A percentile compares a stretch with the other conserved stretches of the same genome.
Conservation (phyloP, 2,797 vertebrate species). For the Muscicapa striata region DNA sequence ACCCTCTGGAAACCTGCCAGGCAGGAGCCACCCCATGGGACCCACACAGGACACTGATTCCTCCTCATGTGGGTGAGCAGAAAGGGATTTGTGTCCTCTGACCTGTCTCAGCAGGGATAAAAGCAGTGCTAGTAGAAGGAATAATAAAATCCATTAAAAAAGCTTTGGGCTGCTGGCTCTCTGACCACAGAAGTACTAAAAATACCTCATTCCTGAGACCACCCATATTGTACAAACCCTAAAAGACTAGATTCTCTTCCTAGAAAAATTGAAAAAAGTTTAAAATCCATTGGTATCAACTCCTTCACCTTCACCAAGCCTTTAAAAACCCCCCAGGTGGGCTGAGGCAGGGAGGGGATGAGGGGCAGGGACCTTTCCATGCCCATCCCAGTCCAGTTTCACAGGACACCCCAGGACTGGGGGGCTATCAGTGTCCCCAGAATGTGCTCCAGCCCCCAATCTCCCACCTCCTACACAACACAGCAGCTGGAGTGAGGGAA, state of each 20-base stretch:
- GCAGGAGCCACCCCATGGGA: background rate
- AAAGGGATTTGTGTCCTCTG: background rate
- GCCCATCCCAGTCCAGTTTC: background rate
- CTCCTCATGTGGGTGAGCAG: background rate
- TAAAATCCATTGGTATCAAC: background rate
- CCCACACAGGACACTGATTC: background rate
- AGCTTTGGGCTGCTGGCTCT: constrained; percentile 12
- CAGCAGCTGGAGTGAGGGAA: background rate
- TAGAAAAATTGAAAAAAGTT: constrained; percentile 18
- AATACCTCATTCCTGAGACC: background rate
- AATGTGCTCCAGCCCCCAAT: background rate
- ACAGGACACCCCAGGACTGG: rapidly evolving
- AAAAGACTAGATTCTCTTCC: background rate
- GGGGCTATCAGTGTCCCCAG: background rate
- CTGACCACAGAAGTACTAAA: background rate
- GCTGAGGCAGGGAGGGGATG: background rate
- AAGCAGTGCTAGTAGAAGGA: background rate
- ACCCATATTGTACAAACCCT: background rate
- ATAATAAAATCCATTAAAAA: background rate
- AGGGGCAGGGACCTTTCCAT: background rate
- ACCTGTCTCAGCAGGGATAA: background rate
- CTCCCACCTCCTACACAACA: background rate
- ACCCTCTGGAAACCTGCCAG: background rate
- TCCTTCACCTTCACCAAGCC: background rate
- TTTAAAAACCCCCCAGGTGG: background rate